A percentile compares a stretch with the other conserved stretches of the same genome.
Evolutionary conservation across 1,140 invertebrate genomes (phyloP).

Genomic region (Papilio machaon): DNA sequence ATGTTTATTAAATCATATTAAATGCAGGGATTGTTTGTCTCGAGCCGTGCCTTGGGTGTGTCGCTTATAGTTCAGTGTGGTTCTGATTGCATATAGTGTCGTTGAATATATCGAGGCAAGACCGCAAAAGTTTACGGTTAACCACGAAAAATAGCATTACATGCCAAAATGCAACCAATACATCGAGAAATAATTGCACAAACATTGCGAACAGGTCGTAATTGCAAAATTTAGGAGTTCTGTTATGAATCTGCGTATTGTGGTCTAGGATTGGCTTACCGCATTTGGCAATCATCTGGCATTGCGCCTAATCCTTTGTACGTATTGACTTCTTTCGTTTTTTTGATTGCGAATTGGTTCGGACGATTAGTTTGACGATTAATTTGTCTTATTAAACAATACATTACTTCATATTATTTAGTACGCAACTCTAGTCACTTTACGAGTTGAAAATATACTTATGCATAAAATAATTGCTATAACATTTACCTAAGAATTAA

Average conservation of each 20-base stretch:
- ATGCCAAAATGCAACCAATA: conserved; percentile 26
- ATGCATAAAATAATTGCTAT: too few species aligned
- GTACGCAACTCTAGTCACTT: too few species aligned
- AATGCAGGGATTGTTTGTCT: conserved; percentile 55
- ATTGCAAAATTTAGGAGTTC: conserved; percentile 27
- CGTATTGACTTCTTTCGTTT: conserved; percentile 1
- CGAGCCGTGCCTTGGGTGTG: conserved; percentile 44
- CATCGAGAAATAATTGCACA: conserved; percentile 15
- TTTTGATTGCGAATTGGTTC: background rate
- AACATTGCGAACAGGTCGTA: conserved; percentile 17
- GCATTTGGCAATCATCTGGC: conserved; percentile 27
- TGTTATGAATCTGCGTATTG: conserved; percentile 25
- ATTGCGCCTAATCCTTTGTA: background rate
- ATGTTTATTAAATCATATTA: conserved; percentile 57
- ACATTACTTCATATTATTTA: too few species aligned
- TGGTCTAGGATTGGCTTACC: conserved; percentile 28
- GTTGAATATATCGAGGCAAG: conserved; percentile 1
- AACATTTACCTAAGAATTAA: too few species aligned
- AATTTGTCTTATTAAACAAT: background rate
- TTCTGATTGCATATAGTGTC: conserved; percentile 9
- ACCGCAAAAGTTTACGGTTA: conserved; percentile 15
- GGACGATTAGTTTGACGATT: background rate
- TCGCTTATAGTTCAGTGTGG: conserved; percentile 29
- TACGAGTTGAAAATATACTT: too few species aligned
- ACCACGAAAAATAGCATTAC: conserved; percentile 20